Evolutionary conservation across 2,113 vertebrate genomes (phyloP).

Genomic region (Dipodomys ordii): DNA sequence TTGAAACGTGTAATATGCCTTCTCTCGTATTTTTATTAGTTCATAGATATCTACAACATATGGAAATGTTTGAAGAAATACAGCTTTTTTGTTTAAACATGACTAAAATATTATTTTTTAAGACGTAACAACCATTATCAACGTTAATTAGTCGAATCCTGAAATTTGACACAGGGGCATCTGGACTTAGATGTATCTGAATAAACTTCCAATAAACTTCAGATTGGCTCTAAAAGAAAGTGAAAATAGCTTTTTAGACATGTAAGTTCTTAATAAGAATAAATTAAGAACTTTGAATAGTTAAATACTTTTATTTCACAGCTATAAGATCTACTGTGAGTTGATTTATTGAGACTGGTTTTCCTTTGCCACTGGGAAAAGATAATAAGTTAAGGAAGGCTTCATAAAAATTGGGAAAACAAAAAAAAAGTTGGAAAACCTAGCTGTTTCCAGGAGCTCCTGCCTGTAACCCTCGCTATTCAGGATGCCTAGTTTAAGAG

Average conservation of each 20-base stretch:
- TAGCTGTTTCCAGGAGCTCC: too few species aligned
- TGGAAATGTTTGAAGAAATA: conserved; percentile 9
- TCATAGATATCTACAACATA: not conserved
- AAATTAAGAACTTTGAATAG: not conserved
- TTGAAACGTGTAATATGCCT: not conserved
- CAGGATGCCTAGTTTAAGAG: too few species aligned
- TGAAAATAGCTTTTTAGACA: not conserved
- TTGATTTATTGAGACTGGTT: conserved; percentile 39
- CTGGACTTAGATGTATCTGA: not conserved
- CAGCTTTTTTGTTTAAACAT: not conserved
- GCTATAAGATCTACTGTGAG: not conserved
- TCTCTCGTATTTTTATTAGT: not conserved
- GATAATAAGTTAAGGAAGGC: not conserved
- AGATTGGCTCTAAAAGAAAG: conserved; percentile 45
- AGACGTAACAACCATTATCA: not conserved
- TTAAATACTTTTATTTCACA: not conserved
- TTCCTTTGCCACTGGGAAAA: not conserved
- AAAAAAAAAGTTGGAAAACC: not conserved
- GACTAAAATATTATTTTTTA: not conserved
- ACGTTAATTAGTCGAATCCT: conserved; percentile 15
- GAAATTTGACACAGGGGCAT: not conserved
- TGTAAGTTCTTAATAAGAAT: not conserved
- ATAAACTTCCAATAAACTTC: conserved; percentile 10
- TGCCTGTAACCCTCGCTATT: too few species aligned
- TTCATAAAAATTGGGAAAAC: not conserved